A percentile compares a stretch with the other conserved stretches of the same genome.
These are phyloP conservation scores for Malachius bipustulatus DNA, from an alignment of 2,888 invertebrate species.

Conservation along the genomic window DNA sequence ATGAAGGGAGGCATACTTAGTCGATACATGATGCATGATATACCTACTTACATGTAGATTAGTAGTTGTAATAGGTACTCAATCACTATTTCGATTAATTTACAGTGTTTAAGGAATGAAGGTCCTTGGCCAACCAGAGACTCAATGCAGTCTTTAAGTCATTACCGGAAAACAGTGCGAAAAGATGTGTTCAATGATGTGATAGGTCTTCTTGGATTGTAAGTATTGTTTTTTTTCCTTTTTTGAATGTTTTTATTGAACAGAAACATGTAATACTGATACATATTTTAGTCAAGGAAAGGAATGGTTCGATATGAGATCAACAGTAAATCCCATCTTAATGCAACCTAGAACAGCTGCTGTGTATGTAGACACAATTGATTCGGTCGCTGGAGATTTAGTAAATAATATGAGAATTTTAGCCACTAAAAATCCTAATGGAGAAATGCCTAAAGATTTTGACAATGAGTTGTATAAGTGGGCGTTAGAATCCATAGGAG, in stretches of 20 bases:
- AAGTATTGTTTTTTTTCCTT: no score
- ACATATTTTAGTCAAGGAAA: conserved; percentile 39
- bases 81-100: background rate
- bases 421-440: conserved; percentile 15
- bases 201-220: conserved; percentile 28
- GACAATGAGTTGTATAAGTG: conserved; percentile 46
- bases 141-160: conserved; percentile 30
- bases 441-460: conserved; percentile 35
- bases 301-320: conserved; percentile 43
- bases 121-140: conserved; percentile 37
- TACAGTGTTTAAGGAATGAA: conserved; percentile 36
- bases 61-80: no score
- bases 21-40: no score
- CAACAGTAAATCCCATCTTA: conserved; percentile 42
- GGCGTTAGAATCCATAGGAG: conserved; percentile 46
- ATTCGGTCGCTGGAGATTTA: conserved; percentile 27
- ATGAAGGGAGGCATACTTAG: no score
- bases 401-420: conserved; percentile 21
- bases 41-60: no score
- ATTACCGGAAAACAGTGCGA: conserved; percentile 33
- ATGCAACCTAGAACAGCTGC: conserved; percentile 38
- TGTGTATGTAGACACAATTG: conserved; percentile 27
- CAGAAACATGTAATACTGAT: no score
- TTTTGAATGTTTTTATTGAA: no score
- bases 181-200: conserved; percentile 32